Evolutionary conservation across 1,140 invertebrate genomes (phyloP).

Genomic region (Nasonia vitripennis): DNA sequence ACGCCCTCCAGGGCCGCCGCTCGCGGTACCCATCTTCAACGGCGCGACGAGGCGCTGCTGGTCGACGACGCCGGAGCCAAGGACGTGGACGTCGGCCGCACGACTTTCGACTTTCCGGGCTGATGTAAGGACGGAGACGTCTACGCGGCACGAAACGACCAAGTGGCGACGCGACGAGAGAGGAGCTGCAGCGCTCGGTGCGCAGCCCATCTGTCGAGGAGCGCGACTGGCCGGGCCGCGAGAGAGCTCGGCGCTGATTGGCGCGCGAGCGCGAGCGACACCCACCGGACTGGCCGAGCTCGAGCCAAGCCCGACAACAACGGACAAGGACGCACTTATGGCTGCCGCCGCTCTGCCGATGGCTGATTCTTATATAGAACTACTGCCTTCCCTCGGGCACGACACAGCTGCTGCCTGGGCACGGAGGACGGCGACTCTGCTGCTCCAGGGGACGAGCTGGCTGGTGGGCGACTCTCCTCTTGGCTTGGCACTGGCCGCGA

Average conservation of each 20-base stretch:
- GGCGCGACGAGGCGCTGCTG: background rate
- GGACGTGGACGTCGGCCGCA: too few species aligned
- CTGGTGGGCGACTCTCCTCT: background rate
- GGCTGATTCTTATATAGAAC: background rate
- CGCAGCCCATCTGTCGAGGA: constrained; percentile 65
- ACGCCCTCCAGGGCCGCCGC: constrained; percentile 31
- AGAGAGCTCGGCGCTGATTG: constrained; percentile 65
- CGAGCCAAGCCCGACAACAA: background rate
- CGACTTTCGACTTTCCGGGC: background rate
- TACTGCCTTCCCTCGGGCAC: background rate
- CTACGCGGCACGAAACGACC: background rate
- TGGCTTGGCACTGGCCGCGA: background rate
- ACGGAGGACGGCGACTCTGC: background rate
- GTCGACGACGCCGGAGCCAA: background rate
- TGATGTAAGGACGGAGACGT: background rate
- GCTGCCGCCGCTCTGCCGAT: background rate
- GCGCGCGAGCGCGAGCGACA: constrained; percentile 50
- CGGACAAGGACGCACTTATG: constrained; percentile 18
- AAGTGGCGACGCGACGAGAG: constrained; percentile 51
- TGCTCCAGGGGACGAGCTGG: background rate
- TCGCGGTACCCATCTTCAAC: background rate
- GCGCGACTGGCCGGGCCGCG: constrained; percentile 65
- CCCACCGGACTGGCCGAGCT: constrained; percentile 4
- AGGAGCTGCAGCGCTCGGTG: constrained; percentile 50
- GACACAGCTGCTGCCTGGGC: background rate